These are phyloP conservation scores for Drosophila arizonae DNA, from an alignment of 1,140 invertebrate genomes.

Conservation along the genomic window DNA sequence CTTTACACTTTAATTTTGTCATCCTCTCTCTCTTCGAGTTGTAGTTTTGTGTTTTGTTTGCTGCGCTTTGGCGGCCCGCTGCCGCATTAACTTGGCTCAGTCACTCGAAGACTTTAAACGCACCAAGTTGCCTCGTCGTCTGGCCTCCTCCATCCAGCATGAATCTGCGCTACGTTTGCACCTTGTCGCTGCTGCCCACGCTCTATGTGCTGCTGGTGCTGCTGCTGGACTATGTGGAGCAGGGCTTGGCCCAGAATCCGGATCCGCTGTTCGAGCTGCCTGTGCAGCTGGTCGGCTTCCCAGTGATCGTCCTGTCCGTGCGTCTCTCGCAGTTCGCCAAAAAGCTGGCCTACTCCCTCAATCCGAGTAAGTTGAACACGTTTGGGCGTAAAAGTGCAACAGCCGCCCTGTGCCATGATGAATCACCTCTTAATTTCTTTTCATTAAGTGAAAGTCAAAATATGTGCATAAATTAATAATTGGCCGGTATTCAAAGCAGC, in stretches of 20 bases:
- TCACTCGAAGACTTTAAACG: conserved; percentile 70
- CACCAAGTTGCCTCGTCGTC: conserved; percentile 56
- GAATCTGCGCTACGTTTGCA: conserved; percentile 73
- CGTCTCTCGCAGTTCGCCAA: conserved; percentile 91
- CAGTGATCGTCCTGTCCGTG: conserved; percentile 91
- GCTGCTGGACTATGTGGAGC: conserved; percentile 68
- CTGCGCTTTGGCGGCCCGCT: conserved; percentile 62
- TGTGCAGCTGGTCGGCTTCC: conserved; percentile 91
- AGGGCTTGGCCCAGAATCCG: conserved; percentile 77
- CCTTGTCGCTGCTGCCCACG: conserved; percentile 65
- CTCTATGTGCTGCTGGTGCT: conserved; percentile 73
- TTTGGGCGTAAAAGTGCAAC: conserved; percentile 17
- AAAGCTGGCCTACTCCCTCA: conserved; percentile 91
- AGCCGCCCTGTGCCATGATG: conserved; percentile 15
- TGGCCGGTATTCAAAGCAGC: conserved; percentile 36
- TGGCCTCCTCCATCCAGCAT: conserved; percentile 37
- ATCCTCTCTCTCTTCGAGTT: conserved; percentile 22
- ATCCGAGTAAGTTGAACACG: conserved; percentile 88
- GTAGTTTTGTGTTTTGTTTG: conserved; percentile 48
- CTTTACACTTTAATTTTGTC: conserved; percentile 53
- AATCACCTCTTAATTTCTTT: conserved; percentile 37
- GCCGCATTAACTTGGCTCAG: conserved; percentile 56
- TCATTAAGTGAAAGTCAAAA: conserved; percentile 61
- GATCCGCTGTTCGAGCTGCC: conserved; percentile 89
- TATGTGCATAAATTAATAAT: conserved; percentile 70